Conservation (phyloP, 2,888 invertebrate genomes). For the Cetonia aurata region DNA sequence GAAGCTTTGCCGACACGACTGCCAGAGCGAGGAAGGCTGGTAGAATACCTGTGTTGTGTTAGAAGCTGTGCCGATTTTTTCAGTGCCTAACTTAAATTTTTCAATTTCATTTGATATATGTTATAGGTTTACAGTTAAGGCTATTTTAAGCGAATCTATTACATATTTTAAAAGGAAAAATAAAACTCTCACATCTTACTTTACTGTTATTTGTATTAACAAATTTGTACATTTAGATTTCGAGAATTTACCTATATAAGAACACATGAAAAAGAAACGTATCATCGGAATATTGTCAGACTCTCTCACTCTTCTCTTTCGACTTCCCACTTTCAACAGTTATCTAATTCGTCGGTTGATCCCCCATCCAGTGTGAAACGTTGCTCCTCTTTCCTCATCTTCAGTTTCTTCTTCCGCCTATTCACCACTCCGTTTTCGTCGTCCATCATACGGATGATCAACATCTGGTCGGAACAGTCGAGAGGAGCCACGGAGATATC, state of each 20-base stretch:
- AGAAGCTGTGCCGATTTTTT: no score
- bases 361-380: conserved; percentile 62
- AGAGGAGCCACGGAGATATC: conserved; percentile 97
- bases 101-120: no score
- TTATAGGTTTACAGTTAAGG: no score
- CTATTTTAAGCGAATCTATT: no score
- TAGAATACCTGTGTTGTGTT: no score
- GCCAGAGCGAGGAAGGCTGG: no score
- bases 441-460: conserved; percentile 96
- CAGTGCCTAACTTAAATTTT: no score
- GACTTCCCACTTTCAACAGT: not conserved
- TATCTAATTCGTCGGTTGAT: conserved; percentile 65
- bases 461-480: conserved; percentile 91
- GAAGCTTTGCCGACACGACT: no score
- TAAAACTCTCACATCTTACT: not conserved
- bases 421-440: conserved; percentile 90
- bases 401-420: conserved; percentile 70
- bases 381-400: conserved; percentile 60
- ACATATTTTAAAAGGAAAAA: no score
- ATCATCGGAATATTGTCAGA: conserved; percentile 13
- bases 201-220: conserved; percentile 3
- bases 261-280: not conserved
- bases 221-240: conserved; percentile 42
- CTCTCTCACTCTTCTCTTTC: not conserved
- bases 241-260: not conserved